Evolutionary conservation across 2,888 invertebrate genomes (phyloP).

Genomic region (Epistrophe grossulariae): DNA sequence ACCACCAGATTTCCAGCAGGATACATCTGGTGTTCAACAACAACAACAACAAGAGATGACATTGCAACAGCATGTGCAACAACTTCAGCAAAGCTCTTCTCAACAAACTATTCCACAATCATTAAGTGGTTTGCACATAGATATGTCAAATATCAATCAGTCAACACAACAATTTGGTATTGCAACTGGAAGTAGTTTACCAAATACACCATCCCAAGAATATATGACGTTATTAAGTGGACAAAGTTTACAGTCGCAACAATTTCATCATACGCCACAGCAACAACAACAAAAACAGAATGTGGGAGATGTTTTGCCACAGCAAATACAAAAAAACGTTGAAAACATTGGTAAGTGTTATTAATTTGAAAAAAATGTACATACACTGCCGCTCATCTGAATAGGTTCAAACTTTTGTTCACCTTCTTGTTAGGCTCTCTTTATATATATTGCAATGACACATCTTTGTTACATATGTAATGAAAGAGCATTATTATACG

Average conservation of each 20-base stretch:
- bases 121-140: constrained; percentile 75
- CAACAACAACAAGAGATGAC: not conserved
- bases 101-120: constrained; percentile 64
- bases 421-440: too few species aligned
- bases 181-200: constrained; percentile 45
- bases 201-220: constrained; percentile 76
- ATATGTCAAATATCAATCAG: constrained; percentile 53
- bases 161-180: constrained; percentile 47
- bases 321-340: constrained; percentile 54
- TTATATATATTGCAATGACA: too few species aligned
- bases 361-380: not conserved
- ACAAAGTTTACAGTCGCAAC: constrained; percentile 64
- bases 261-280: constrained; percentile 76
- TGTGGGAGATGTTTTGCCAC: not conserved
- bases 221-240: constrained; percentile 55
- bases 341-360: constrained; percentile 44
- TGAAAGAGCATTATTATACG: too few species aligned
- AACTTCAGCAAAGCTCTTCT: constrained; percentile 40
- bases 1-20: constrained; percentile 32
- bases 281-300: constrained; percentile 32
- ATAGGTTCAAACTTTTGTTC: too few species aligned
- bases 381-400: too few species aligned
- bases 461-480: too few species aligned
- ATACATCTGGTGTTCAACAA: constrained; percentile 25
- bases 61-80: constrained; percentile 19